These are phyloP conservation scores for Rotaria socialis DNA, from an alignment of 2,888 invertebrate species.

Conservation along the genomic window DNA sequence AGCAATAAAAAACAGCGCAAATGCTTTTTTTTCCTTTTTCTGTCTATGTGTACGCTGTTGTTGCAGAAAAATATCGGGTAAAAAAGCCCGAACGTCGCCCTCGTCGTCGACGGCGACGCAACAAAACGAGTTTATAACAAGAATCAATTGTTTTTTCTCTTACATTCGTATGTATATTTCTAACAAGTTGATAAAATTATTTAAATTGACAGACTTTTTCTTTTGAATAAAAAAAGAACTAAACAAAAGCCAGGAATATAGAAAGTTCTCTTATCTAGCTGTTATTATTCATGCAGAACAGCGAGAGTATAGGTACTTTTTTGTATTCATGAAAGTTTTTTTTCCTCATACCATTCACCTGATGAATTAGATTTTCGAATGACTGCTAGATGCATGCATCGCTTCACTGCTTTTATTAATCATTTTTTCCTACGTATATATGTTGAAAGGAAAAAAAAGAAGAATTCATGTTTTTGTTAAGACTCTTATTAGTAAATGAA, in stretches of 20 bases:
- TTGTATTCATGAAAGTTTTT: background rate
- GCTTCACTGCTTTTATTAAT: constrained; percentile 15
- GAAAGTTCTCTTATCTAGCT: no score
- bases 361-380: background rate
- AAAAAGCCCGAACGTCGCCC: background rate
- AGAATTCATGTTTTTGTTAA: background rate
- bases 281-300: no score
- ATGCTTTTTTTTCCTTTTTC: constrained; percentile 10
- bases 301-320: no score
- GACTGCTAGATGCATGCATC: background rate
- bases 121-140: constrained; percentile 17
- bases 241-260: no score
- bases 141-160: background rate
- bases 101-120: background rate
- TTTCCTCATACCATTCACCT: background rate
- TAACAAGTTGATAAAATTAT: background rate
- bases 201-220: background rate
- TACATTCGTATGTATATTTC: background rate
- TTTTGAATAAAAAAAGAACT: background rate
- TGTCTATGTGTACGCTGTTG: background rate
- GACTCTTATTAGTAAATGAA: background rate
- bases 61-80: constrained; percentile 25
- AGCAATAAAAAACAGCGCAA: background rate
- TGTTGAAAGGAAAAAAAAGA: background rate
- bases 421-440: background rate